These are phyloP conservation scores for Corvus hawaiiensis DNA, from an alignment of 2,113 vertebrate species.

Conservation along the genomic window DNA sequence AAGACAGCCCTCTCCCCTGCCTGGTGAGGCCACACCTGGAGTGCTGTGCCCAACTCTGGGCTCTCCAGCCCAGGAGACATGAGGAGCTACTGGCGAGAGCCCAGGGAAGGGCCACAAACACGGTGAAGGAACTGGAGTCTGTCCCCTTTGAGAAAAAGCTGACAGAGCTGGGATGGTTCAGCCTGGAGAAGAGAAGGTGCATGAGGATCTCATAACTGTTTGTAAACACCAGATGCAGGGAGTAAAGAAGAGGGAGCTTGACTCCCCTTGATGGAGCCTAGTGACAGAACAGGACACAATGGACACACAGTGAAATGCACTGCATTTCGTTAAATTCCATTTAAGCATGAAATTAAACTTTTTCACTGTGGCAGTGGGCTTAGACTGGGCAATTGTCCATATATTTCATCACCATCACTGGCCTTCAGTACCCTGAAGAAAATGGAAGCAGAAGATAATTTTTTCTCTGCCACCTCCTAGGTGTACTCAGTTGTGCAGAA, in stretches of 20 bases:
- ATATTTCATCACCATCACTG: neutral
- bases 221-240: neutral
- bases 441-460: neutral
- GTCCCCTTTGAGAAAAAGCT: neutral
- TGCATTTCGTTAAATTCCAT: neutral
- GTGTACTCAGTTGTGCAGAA: neutral
- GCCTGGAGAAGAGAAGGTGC: neutral
- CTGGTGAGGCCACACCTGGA: neutral
- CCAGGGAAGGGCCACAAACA: neutral
- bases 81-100: neutral
- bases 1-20: too few relatives aligned
- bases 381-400: neutral
- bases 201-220: neutral
- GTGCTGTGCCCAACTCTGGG: neutral
- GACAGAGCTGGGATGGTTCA: neutral
- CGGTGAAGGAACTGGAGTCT: neutral
- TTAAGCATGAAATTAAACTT: neutral
- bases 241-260: neutral
- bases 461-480: neutral
- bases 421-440: neutral
- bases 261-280: neutral
- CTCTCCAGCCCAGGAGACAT: neutral
- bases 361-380: neutral
- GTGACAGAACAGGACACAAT: neutral
- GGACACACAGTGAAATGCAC: neutral